phyloP scores from a whole-genome alignment of 1,140 invertebrate species.

The Coenobita brevimanus region DNA sequence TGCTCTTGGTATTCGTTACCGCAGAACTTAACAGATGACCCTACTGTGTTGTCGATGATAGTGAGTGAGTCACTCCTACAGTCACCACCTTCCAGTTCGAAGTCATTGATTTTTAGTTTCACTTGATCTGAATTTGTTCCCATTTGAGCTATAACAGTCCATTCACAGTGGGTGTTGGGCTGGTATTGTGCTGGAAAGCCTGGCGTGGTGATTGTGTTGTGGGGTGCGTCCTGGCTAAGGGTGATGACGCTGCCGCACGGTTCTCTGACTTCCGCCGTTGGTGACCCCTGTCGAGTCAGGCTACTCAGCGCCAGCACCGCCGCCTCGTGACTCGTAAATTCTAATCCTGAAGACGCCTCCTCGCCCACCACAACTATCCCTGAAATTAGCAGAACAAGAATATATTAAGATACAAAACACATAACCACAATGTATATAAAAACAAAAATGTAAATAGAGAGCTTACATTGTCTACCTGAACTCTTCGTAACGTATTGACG shows the following conservation, averaged over 20 bases:
- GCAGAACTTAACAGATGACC: background rate
- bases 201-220: background rate
- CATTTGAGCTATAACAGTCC: background rate
- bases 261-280: background rate
- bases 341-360: too few species aligned
- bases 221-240: background rate
- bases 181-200: slow-evolving; percentile 4
- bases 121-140: slow-evolving; percentile 21
- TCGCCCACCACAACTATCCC: too few species aligned
- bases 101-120: background rate
- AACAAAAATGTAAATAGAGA: too few species aligned
- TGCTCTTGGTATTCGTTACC: background rate
- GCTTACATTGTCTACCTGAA: too few species aligned
- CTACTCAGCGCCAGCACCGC: too few species aligned
- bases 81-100: slow-evolving; percentile 11
- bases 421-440: too few species aligned
- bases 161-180: background rate
- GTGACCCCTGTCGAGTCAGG: background rate
- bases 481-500: too few species aligned
- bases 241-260: slow-evolving; percentile 6
- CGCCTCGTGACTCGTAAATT: too few species aligned
- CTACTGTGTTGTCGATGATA: slow-evolving; percentile 5
- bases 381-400: too few species aligned
- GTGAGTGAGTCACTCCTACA: slow-evolving; percentile 11
- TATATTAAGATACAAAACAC: too few species aligned